Percentiles rank a stretch among this genome's conserved stretches.
Evolutionary conservation across 2,113 vertebrate species (phyloP).

Genomic region (Vanacampus margaritifer): DNA sequence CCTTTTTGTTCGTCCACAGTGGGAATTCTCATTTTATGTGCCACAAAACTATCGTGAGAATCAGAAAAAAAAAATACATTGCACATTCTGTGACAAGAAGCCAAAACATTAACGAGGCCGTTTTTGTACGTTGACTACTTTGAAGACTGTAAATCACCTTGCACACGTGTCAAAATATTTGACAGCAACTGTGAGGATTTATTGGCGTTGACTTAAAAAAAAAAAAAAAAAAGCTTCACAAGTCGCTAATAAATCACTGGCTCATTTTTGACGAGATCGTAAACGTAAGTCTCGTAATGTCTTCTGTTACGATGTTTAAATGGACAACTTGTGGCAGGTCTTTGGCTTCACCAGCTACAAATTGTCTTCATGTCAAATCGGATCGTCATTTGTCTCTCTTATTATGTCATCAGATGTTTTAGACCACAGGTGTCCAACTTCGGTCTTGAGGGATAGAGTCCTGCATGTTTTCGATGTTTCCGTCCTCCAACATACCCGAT

Average conservation of each 20-base stretch:
- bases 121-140: not conserved
- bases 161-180: not conserved
- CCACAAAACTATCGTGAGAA: conserved; percentile 46
- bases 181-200: not conserved
- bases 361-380: conserved; percentile 16
- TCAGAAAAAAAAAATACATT: conserved; percentile 75
- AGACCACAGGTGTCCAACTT: no score
- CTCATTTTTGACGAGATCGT: not conserved
- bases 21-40: conserved; percentile 61
- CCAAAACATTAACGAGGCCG: not conserved
- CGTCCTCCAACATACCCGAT: no score
- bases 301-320: not conserved
- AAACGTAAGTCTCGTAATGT: conserved; percentile 7
- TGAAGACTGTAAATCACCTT: not conserved
- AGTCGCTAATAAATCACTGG: not conserved
- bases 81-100: conserved; percentile 77
- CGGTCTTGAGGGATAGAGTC: no score
- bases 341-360: conserved; percentile 45
- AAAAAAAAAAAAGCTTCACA: conserved; percentile 3
- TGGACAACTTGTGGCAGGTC: conserved; percentile 17
- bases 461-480: no score
- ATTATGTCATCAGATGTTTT: not conserved
- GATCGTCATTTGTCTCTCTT: not conserved
- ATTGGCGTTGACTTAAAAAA: not conserved
- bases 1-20: conserved; percentile 6